These are phyloP conservation scores for Tragelaphus scriptus DNA, from an alignment of 2,113 vertebrate genomes.

Conservation along the genomic window DNA sequence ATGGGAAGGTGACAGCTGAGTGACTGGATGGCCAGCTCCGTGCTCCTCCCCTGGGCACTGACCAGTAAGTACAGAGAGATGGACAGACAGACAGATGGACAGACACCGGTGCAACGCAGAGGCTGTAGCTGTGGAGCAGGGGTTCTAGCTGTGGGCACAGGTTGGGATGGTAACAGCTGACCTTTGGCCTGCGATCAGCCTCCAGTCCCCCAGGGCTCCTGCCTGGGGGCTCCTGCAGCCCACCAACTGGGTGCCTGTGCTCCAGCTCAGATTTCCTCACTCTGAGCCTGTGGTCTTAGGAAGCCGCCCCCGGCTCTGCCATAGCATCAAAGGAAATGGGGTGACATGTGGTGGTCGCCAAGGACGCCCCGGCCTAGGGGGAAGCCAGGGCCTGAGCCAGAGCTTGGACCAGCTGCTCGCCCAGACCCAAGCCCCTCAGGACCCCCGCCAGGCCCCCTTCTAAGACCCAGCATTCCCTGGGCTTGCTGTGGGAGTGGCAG, in stretches of 20 bases:
- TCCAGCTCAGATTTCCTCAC: conserved; percentile 3
- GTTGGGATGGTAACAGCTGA: too few relatives aligned
- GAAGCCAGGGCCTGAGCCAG: background rate
- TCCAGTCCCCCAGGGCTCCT: background rate
- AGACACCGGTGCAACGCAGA: background rate
- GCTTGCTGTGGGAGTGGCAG: background rate
- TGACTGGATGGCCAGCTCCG: background rate
- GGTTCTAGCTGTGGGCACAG: background rate
- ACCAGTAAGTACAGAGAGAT: background rate
- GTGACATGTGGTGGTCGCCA: background rate
- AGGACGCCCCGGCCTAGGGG: background rate
- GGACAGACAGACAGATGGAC: background rate
- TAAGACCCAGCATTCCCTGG: background rate
- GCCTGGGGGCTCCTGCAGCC: background rate
- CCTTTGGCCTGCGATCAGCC: background rate
- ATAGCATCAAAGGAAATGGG: background rate
- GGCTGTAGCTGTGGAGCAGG: too few relatives aligned
- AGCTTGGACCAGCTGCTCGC: background rate
- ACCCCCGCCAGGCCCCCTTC: background rate
- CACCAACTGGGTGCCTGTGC: background rate
- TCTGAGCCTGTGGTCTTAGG: background rate
- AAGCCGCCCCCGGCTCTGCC: background rate
- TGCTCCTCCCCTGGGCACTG: background rate
- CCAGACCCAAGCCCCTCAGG: background rate
- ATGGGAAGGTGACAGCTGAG: background rate